phyloP scores from a whole-genome alignment of 1,140 invertebrate species.

The Dendroctonus ponderosae region DNA sequence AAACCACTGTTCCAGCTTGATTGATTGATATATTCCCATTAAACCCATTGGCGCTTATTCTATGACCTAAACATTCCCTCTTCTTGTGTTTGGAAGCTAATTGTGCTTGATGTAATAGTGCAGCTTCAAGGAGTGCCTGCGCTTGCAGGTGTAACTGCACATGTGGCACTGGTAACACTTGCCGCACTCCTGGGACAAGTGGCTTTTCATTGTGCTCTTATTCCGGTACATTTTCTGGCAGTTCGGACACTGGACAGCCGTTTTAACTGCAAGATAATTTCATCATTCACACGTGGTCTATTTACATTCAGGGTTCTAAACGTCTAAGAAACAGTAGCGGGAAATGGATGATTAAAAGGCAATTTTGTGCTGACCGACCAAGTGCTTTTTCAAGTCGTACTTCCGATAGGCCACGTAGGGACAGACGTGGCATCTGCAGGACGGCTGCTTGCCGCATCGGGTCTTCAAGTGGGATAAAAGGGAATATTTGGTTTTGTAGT shows the following conservation, averaged over 20 bases:
- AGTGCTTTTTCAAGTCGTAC: conserved; percentile 12
- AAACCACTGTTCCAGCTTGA: too few relatives aligned
- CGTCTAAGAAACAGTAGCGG: too few relatives aligned
- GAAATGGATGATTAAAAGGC: too few relatives aligned
- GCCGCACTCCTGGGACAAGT: conserved; percentile 31
- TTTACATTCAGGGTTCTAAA: too few relatives aligned
- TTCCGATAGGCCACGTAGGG: conserved; percentile 11
- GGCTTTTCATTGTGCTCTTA: conserved; percentile 24
- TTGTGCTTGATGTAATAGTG: conserved; percentile 49
- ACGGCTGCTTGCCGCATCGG: background rate
- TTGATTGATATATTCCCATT: too few relatives aligned
- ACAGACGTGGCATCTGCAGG: conserved; percentile 5
- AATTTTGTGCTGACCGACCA: conserved; percentile 11
- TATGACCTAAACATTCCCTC: too few relatives aligned
- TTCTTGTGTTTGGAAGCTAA: background rate
- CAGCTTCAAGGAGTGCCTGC: conserved; percentile 59
- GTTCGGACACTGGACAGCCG: conserved; percentile 26
- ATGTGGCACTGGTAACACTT: conserved; percentile 12
- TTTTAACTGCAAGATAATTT: background rate
- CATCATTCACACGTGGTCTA: too few relatives aligned
- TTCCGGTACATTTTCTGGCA: conserved; percentile 37
- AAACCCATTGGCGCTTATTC: too few relatives aligned
- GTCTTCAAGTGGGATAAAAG: background rate
- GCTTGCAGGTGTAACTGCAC: conserved; percentile 66
- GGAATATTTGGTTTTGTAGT: too few relatives aligned